Conservation (phyloP, 2,113 vertebrate genomes). For the Tetraodon nigroviridis region DNA sequence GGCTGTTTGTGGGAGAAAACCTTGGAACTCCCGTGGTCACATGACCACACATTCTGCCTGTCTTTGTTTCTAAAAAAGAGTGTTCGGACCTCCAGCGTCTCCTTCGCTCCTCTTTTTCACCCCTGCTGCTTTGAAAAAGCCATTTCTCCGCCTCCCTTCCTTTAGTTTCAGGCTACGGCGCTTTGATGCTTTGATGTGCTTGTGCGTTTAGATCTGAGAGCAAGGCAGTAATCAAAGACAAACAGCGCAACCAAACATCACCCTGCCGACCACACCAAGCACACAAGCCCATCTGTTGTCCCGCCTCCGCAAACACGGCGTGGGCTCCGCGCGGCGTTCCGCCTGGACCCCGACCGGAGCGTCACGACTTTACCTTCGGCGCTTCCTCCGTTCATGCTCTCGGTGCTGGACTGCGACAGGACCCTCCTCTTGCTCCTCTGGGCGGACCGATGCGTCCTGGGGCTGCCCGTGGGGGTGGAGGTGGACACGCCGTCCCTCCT, state of each 20-base stretch:
- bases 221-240: constrained; percentile 54
- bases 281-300: not conserved
- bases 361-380: constrained; percentile 73
- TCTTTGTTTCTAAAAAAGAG: no score
- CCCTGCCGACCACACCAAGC: constrained; percentile 60
- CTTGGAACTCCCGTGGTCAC: not conserved
- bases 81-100: not conserved
- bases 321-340: not conserved
- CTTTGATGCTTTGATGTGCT: not conserved
- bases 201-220: not conserved
- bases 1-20: not conserved
- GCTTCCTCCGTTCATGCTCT: constrained; percentile 82
- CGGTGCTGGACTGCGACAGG: constrained; percentile 77
- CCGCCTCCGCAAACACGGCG: not conserved
- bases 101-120: not conserved
- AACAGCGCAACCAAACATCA: constrained; percentile 57
- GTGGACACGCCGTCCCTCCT: constrained; percentile 68
- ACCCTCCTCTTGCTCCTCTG: constrained; percentile 66
- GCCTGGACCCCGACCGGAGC: not conserved
- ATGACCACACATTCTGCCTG: not conserved
- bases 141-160: not conserved
- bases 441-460: constrained; percentile 53
- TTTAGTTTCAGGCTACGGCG: not conserved
- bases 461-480: constrained; percentile 67
- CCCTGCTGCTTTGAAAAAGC: not conserved